Percentiles rank a stretch among this genome's conserved stretches.
These are phyloP conservation scores for Pediacus dermestoides DNA, from an alignment of 2,888 invertebrate genomes.

Conservation along the genomic window DNA sequence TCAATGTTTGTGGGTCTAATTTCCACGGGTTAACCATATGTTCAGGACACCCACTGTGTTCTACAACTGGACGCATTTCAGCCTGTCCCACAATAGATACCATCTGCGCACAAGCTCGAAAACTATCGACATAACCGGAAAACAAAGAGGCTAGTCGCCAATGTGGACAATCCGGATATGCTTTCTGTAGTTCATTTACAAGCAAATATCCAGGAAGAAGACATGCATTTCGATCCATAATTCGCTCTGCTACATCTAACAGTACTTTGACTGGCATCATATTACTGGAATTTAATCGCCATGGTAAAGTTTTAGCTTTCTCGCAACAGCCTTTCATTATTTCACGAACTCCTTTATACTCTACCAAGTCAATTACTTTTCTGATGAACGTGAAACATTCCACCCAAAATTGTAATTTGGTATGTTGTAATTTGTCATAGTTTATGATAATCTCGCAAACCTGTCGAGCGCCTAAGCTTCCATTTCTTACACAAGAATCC, in stretches of 20 bases:
- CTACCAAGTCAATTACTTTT: slow-evolving; percentile 84
- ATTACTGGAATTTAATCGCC: slow-evolving; percentile 72
- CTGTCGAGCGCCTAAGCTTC: slow-evolving; percentile 72
- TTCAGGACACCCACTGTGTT: slow-evolving; percentile 87
- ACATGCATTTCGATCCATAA: slow-evolving; percentile 89
- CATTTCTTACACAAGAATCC: slow-evolving; percentile 66
- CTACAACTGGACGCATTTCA: slow-evolving; percentile 90
- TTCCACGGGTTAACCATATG: slow-evolving; percentile 91
- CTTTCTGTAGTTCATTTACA: slow-evolving; percentile 91
- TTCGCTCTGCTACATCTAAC: slow-evolving; percentile 77
- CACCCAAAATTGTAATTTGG: slow-evolving; percentile 85
- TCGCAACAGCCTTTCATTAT: slow-evolving; percentile 92
- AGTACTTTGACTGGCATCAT: slow-evolving; percentile 79
- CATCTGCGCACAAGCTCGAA: slow-evolving; percentile 92
- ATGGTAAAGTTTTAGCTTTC: slow-evolving; percentile 79
- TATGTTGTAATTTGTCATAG: slow-evolving; percentile 77
- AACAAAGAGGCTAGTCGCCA: slow-evolving; percentile 88
- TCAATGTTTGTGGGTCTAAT: slow-evolving; percentile 75
- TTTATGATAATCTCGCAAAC: slow-evolving; percentile 83
- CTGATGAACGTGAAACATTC: slow-evolving; percentile 81
- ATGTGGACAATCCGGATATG: slow-evolving; percentile 84
- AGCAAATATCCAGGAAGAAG: slow-evolving; percentile 92
- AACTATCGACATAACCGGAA: slow-evolving; percentile 87
- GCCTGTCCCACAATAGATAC: slow-evolving; percentile 88
- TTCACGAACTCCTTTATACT: slow-evolving; percentile 92